Percentiles rank a stretch among this genome's conserved stretches.
Conservation (phyloP, 2,888 invertebrate species). For the Drosophila bunnanda region DNA sequence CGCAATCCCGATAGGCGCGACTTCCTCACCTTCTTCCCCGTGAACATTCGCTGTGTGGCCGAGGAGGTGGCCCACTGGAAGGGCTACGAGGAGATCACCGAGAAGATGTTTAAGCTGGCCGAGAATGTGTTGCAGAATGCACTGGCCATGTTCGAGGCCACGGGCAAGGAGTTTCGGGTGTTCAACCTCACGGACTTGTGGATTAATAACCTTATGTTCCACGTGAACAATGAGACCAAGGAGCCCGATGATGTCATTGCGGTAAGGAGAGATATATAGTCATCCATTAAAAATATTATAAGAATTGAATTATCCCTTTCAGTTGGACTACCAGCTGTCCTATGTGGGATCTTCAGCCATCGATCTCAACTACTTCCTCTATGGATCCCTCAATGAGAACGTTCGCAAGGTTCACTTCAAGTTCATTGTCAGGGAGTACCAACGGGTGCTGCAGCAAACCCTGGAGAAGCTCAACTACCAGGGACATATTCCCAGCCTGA, state of each 20-base stretch:
- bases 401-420: conserved; percentile 82
- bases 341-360: conserved; percentile 83
- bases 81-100: conserved; percentile 82
- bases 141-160: conserved; percentile 77
- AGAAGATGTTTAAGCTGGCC: conserved; percentile 82
- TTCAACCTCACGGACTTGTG: conserved; percentile 83
- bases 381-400: conserved; percentile 83
- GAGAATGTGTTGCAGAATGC: conserved; percentile 82
- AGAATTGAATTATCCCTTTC: neutral
- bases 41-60: conserved; percentile 82
- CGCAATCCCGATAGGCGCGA: conserved; percentile 83
- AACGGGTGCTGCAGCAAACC: conserved; percentile 77
- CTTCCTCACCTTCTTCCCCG: conserved; percentile 82
- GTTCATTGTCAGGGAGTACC: conserved; percentile 82
- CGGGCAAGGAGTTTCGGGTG: conserved; percentile 78
- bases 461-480: conserved; percentile 80
- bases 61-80: conserved; percentile 83
- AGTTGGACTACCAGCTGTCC: conserved; percentile 84
- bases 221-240: conserved; percentile 79
- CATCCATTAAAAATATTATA: neutral
- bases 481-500: conserved; percentile 81
- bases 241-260: conserved; percentile 82
- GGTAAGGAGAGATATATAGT: conserved; percentile 60
- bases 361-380: conserved; percentile 83
- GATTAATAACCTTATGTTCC: conserved; percentile 84